phyloP scores from a whole-genome alignment of 2,888 invertebrate genomes.

The Arge pagana region DNA sequence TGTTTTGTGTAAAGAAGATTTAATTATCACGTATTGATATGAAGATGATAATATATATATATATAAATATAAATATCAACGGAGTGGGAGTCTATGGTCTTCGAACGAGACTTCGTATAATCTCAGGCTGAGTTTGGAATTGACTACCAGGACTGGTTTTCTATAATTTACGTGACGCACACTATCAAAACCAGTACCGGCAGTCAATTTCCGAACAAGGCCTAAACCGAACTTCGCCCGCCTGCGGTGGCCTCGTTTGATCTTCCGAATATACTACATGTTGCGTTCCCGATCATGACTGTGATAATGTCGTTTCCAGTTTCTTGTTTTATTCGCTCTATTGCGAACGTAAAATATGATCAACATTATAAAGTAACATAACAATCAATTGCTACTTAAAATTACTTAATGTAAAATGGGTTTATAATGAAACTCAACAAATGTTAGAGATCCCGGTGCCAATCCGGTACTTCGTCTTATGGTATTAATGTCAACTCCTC shows the following conservation, averaged over 20 bases:
- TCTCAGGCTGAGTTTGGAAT: constrained; percentile 15
- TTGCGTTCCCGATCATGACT: constrained; percentile 21
- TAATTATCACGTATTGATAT: background rate
- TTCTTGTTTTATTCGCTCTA: constrained; percentile 6
- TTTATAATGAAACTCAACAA: constrained; percentile 22
- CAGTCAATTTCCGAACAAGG: no score
- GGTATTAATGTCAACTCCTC: constrained; percentile 12
- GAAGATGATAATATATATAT: background rate
- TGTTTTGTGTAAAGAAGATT: background rate
- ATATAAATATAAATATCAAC: no score
- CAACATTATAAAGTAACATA: no score
- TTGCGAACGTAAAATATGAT: no score
- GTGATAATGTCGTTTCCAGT: constrained; percentile 3
- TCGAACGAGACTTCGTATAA: constrained; percentile 15
- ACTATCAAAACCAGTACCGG: no score
- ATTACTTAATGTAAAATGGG: no score
- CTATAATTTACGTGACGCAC: no score
- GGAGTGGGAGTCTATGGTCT: constrained; percentile 1
- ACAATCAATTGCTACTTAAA: no score
- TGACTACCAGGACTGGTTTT: no score
- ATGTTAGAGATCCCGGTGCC: background rate
- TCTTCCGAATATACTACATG: constrained; percentile 10
- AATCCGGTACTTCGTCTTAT: constrained; percentile 18
- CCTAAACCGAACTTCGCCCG: constrained; percentile 18
- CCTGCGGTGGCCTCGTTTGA: constrained; percentile 19